phyloP scores from a whole-genome alignment of 2,113 vertebrate species.

The Pterocles gutturalis region DNA sequence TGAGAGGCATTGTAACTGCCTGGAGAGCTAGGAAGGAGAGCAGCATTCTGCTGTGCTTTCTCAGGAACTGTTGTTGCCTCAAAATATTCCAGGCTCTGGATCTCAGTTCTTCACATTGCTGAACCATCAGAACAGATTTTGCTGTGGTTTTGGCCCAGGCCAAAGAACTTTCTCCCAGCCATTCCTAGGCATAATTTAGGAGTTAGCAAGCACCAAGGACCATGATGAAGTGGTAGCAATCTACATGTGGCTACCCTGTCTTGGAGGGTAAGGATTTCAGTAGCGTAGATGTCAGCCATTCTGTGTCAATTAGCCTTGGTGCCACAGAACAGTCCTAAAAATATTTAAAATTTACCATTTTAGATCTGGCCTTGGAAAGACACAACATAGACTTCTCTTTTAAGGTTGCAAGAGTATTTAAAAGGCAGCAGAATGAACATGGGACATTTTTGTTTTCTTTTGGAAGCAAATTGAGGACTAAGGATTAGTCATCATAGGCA shows the following conservation, averaged over 20 bases:
- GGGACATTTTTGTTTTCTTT: neutral
- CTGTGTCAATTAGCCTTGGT: neutral
- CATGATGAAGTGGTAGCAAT: neutral
- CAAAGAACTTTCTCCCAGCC: neutral
- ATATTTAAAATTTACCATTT: neutral
- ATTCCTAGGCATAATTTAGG: neutral
- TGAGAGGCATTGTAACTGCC: neutral
- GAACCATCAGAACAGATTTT: neutral
- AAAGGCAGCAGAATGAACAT: neutral
- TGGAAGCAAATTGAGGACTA: neutral
- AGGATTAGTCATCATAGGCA: neutral
- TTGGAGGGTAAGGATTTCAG: neutral
- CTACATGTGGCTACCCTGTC: neutral
- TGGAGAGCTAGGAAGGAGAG: neutral
- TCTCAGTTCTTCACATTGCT: neutral
- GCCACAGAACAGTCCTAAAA: neutral
- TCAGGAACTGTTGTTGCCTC: rapidly evolving
- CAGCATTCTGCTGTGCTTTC: neutral
- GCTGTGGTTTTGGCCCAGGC: neutral
- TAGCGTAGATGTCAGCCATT: neutral
- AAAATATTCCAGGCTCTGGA: neutral
- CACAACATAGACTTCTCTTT: neutral
- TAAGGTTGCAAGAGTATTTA: neutral
- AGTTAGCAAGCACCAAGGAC: neutral
- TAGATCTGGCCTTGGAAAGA: neutral